Base-by-base conservation (phyloP, 2,888 invertebrate species). In the Girardia tigrina region DNA sequence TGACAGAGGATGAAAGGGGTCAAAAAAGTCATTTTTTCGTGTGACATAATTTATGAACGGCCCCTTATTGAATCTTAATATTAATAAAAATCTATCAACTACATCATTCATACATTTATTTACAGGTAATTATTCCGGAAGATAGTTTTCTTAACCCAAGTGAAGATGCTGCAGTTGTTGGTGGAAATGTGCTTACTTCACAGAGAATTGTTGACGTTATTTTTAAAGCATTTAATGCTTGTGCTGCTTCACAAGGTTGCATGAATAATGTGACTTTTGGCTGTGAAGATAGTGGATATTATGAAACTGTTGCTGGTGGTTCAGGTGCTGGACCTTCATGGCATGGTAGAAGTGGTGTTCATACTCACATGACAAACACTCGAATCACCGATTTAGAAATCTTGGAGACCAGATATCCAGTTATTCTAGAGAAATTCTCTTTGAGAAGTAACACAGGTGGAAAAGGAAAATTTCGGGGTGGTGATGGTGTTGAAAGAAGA, bases 311-410 rank as follows among this genome's bases (percentile, higher is more conserved):
- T 1, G 94, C 94, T 0, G 98, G 98, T 0, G 97, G 97, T 0
- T 90, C 93, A 77, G 97, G 97, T 0, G 97, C 95, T 56, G 95
- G 95, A 29, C 92, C 93, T 0, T 88, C 88, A 0, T 97, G 93
- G 92, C 83, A 90, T 81, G 98, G 98, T 0, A 87, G 90, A 71
- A 90, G 92, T 78, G 98, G 95, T 0, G 90, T 97, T 0, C 98
- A 99, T 84, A 90, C 92, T 0, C 98, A 99, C 84, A 99, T 98
- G 97, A 98, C 98, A 26, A 98, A 99, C 85, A 99, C 98, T 0
- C 88, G 97, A 77, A 98, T 99, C 78, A 99, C 98, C 0, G 98
- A 99, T 85, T 90, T 94, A 0, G 98, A 98, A 87, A 92, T 98
- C 75, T 85, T 97, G 71, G 95, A 97, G 85, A 86, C 90, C 56